Evolutionary conservation across 2,797 vertebrate species (phyloP), one percentile per base, ranked within the genome.

Genomic region (Mus minutoides): DNA sequence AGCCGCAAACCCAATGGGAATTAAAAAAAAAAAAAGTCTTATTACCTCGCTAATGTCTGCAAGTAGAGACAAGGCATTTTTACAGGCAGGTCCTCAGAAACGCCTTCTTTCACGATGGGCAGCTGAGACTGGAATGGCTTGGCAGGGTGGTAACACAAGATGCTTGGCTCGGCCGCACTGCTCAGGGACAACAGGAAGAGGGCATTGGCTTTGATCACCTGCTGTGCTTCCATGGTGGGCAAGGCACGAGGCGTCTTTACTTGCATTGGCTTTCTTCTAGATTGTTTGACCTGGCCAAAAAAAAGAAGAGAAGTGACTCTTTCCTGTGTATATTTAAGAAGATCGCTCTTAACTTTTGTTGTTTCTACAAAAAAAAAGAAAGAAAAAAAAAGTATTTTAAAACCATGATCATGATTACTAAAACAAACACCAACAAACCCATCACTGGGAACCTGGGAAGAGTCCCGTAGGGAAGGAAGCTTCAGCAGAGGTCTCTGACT

Each of bases 21-120:
- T 73, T 54, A 54, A 69, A 78, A 60, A 88, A 69, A 49, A 86
- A 75, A 0, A 56, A 80, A 54, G 14, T 93, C 94, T 86, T 40
- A 94, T 92, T 99, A 99, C 99, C 99, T 99, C 82, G 99, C 99
- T 97, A 99, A 98, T 8, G 99, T 99, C 98, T 99, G 99, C 26
- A 99, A 98, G 98, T 99, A 99, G 24, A 99, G 99, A 97, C 99
- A 99, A 95, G 99, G 99, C 98, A 99, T 99, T 98, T 99, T 99
- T 97, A 99, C 99, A 8, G 99, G 99, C 79, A 99, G 98, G 54
- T 99, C 99, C 83, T 99, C 99, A 40, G 99, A 99, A 97, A 99
- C 99, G 29, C 99, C 99, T 97, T 99, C 99, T 98, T 99, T 99
- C 37, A 99, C 99, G 95, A 99, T 99, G 94, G 99, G 99, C 34